A percentile compares a stretch with the other conserved stretches of the same genome.
phyloP scores from a whole-genome alignment of 1,140 invertebrate genomes.

The Monomorium pharaonis region DNA sequence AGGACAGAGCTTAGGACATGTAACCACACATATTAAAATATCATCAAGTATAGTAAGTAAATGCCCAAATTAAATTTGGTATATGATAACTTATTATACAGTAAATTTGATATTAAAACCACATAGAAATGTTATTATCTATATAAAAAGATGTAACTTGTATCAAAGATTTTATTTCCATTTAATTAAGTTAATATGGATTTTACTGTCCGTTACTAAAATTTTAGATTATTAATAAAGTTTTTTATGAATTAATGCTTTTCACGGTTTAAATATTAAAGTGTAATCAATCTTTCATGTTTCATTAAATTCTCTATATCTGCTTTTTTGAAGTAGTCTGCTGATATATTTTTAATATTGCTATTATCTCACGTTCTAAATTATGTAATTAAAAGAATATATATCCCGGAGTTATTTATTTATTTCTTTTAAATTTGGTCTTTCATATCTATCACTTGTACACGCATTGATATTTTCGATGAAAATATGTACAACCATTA shows the following conservation, averaged over 20 bases:
- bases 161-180: neutral
- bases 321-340: neutral
- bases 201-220: neutral
- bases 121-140: neutral
- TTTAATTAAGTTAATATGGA: neutral
- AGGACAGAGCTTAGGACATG: neutral
- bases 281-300: neutral
- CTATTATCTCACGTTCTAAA: neutral
- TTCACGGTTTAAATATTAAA: neutral
- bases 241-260: neutral
- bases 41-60: neutral
- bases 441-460: neutral
- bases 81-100: too few species aligned
- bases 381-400: neutral
- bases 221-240: neutral
- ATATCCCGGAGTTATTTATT: neutral
- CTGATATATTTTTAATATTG: neutral
- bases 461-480: neutral
- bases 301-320: neutral
- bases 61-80: neutral
- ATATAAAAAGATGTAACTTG: neutral
- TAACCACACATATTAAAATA: neutral
- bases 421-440: neutral
- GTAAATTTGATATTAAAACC: too few species aligned
- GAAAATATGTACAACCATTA: neutral